These are phyloP conservation scores for Ageneiosus marmoratus DNA, from an alignment of 2,113 vertebrate species.

Conservation along the genomic window DNA sequence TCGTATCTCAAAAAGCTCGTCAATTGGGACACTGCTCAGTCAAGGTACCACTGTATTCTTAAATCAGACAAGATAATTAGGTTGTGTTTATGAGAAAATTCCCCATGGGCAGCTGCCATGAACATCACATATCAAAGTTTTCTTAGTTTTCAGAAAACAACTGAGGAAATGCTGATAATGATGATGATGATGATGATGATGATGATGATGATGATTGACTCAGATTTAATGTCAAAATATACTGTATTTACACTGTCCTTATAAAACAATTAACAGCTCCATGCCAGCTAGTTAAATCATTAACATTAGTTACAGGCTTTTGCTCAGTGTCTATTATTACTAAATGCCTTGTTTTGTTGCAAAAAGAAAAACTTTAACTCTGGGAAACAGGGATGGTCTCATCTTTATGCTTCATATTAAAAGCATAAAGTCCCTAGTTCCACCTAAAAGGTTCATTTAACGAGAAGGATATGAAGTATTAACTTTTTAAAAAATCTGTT, in stretches of 20 bases:
- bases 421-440: not conserved
- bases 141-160: not conserved
- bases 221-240: not conserved
- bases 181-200: not conserved
- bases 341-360: not conserved
- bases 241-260: not conserved
- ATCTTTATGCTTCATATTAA: not conserved
- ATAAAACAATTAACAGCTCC: not conserved
- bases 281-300: not conserved
- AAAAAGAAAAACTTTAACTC: not conserved
- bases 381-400: not conserved
- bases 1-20: too few relatives aligned
- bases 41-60: too few relatives aligned
- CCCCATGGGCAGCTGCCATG: not conserved
- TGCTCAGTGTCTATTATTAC: not conserved
- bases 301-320: not conserved
- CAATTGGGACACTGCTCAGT: too few relatives aligned
- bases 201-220: not conserved
- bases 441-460: not conserved
- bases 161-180: not conserved
- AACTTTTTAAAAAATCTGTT: not conserved
- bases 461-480: not conserved
- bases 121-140: not conserved
- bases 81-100: not conserved
- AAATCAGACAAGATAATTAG: not conserved